A percentile compares a stretch with the other conserved stretches of the same genome.
phyloP scores from a whole-genome alignment of 2,797 vertebrate species.

The Ibycter americanus region DNA sequence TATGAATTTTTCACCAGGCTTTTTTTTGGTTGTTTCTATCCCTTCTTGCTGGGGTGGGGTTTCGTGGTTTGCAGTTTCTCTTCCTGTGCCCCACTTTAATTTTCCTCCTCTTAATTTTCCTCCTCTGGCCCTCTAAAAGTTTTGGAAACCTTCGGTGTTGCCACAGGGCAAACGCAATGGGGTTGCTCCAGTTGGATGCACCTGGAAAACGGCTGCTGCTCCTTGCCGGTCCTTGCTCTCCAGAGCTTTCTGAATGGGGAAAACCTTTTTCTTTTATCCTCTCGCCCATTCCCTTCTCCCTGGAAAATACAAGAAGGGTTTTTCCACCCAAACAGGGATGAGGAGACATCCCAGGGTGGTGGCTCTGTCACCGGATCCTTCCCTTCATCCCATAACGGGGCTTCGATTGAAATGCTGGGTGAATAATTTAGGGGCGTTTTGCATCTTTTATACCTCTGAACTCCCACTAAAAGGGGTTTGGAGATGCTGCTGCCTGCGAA shows the following conservation, averaged over 20 bases:
- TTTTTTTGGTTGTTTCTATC: not conserved
- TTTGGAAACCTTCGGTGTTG: not conserved
- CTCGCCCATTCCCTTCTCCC: not conserved
- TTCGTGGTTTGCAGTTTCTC: not conserved
- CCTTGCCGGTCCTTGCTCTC: not conserved
- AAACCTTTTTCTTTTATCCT: not conserved
- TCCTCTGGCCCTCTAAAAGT: not conserved
- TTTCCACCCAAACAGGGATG: not conserved
- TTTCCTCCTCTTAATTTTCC: not conserved
- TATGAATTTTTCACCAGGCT: not conserved
- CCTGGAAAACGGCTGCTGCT: not conserved
- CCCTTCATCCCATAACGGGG: not conserved
- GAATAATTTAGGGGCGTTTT: slow-evolving; percentile 61
- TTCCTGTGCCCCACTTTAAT: not conserved
- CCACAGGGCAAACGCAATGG: not conserved
- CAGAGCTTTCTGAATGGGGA: not conserved
- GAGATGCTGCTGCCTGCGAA: not conserved
- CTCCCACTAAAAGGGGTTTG: not conserved
- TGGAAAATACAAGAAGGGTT: not conserved
- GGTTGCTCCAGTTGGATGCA: not conserved
- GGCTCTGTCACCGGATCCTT: not conserved
- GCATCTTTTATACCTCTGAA: slow-evolving; percentile 55
- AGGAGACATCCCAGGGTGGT: not conserved
- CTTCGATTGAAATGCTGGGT: not conserved
- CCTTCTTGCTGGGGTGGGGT: not conserved